These are phyloP conservation scores for Megaptera novaeangliae DNA, from an alignment of 2,113 vertebrate genomes.

Conservation along the genomic window DNA sequence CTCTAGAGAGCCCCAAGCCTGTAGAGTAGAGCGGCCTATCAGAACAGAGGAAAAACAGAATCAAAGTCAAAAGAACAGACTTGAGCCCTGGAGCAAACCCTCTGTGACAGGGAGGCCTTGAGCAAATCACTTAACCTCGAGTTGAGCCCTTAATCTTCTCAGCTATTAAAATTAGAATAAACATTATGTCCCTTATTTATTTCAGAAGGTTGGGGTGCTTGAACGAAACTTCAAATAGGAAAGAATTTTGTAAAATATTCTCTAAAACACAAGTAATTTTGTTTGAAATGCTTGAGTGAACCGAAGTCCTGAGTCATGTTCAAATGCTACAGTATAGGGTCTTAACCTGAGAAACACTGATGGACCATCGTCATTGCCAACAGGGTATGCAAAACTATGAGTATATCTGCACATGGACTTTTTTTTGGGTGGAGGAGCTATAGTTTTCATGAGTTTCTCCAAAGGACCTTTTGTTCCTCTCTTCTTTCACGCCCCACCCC, in stretches of 20 bases:
- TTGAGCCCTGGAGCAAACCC: not conserved
- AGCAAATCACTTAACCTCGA: not conserved
- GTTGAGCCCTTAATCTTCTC: not conserved
- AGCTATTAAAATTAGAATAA: not conserved
- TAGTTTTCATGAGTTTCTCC: not conserved
- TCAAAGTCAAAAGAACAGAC: not conserved
- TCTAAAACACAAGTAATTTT: not conserved
- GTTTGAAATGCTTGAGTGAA: not conserved
- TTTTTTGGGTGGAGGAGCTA: not conserved
- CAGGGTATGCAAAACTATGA: not conserved
- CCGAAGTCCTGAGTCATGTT: not conserved
- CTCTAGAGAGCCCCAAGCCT: not conserved
- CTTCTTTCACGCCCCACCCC: not conserved
- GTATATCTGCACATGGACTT: not conserved
- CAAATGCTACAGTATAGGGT: not conserved
- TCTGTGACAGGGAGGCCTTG: not conserved
- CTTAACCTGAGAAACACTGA: not conserved
- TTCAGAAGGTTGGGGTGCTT: not conserved
- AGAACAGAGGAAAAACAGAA: not conserved
- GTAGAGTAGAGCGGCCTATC: not conserved
- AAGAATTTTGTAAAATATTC: not conserved
- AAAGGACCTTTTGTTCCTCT: not conserved
- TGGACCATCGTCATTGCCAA: not conserved
- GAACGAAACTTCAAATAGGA: not conserved
- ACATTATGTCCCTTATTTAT: not conserved